Base-by-base conservation (phyloP, 2,113 vertebrate species). In the Leucopsar rothschildi region DNA sequence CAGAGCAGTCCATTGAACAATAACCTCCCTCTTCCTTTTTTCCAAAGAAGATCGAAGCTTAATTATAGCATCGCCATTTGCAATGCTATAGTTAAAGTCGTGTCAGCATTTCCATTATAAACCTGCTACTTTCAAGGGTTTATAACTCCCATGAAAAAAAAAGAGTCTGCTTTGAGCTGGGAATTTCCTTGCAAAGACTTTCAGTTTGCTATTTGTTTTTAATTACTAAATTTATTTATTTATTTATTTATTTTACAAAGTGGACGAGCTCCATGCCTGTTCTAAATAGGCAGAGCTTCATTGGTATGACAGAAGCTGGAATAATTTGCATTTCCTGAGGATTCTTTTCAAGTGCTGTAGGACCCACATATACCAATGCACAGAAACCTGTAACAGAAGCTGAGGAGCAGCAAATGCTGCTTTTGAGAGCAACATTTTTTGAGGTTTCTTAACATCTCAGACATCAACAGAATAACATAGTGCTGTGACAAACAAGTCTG, bases 1-100 rank as follows among this genome's bases (percentile, higher is more conserved):
- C 98, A 98, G 97, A 97, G 95, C 98, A 98, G 98, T 97, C 98
- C 98, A 98, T 97, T 98, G 98, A 98, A 97, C 97, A 98, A 97
- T 97, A 98, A 98, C 97, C 97, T 98, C 96, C 92, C 94, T 96
- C 96, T 96, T 97, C 92, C 93, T 96, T 97, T 96, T 96, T 96
- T 94, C 97, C 70, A 96, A 92, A 97, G 94, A 92, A 97, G 97
- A 98, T 98, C 95, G 97, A 98, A 98, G 97, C 97, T 97, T 98
- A 98, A 97, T 98, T 98, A 98, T 95, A 97, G 97, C 96, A 95
- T 97, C 4, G 5, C 92, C 96, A 95, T 98, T 98, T 96, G 91
- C 96, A 97, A 97, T 31, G 87, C 93, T 97, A 93, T 96, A 94
- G 92, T 97, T 97, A 97, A 97, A 96, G 93, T 76, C 72, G 86